Evolutionary conservation across 1,140 invertebrate species (phyloP).

Genomic region (Carcinoscorpius rotundicauda): DNA sequence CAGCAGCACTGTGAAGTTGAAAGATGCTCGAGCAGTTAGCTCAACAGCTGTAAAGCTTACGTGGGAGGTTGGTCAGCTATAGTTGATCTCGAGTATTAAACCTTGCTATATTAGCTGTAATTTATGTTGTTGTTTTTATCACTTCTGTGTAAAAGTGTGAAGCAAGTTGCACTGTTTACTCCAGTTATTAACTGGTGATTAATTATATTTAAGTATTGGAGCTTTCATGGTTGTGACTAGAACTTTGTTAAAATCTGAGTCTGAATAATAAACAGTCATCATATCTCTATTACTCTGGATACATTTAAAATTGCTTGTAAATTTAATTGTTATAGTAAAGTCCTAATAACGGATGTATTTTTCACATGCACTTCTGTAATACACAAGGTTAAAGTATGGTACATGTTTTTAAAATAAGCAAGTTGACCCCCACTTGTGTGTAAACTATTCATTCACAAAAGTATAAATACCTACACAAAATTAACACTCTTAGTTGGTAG

Average conservation of each 20-base stretch:
- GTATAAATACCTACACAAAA: constrained; percentile 2
- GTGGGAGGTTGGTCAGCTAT: constrained; percentile 54
- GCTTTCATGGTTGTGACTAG: too few species aligned
- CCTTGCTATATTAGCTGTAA: background rate
- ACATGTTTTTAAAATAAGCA: too few species aligned
- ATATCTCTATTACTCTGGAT: background rate
- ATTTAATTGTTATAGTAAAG: background rate
- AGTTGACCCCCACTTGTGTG: background rate
- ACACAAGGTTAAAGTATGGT: too few species aligned
- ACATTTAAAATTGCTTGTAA: background rate
- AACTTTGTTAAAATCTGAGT: too few species aligned
- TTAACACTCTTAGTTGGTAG: too few species aligned
- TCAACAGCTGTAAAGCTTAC: constrained; percentile 67
- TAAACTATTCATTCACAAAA: constrained; percentile 6
- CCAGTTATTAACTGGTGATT: too few species aligned
- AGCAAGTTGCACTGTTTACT: too few species aligned
- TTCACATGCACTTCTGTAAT: too few species aligned
- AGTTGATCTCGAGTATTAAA: background rate
- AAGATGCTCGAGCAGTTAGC: constrained; percentile 58
- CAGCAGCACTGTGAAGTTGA: constrained; percentile 47
- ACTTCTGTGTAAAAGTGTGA: background rate
- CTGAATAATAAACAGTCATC: background rate
- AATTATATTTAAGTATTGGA: constrained; percentile 8
- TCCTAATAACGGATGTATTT: background rate
- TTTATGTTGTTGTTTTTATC: background rate